Percentiles rank a stretch among this genome's conserved stretches.
Evolutionary conservation across 1,140 invertebrate genomes (phyloP).

Genomic region (Orius insidiosus): DNA sequence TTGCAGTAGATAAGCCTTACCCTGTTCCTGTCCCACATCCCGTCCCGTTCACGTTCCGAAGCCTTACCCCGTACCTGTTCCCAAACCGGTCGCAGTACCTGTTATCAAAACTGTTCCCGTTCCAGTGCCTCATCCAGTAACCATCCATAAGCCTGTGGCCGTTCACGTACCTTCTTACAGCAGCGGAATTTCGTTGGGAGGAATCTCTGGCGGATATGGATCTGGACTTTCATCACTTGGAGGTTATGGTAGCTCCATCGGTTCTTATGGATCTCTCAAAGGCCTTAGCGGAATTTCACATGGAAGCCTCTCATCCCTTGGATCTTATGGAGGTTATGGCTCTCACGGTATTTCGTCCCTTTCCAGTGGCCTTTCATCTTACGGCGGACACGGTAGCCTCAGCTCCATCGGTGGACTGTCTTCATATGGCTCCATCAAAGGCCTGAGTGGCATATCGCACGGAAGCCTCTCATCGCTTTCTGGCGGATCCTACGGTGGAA

Average conservation of each 20-base stretch:
- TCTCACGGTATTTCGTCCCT: not conserved
- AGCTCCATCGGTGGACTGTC: not conserved
- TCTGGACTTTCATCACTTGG: no score
- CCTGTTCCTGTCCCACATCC: conserved; percentile 11
- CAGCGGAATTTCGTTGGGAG: not conserved
- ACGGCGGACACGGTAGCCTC: not conserved
- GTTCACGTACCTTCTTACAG: conserved; percentile 2
- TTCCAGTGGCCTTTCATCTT: not conserved
- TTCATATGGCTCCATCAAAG: not conserved
- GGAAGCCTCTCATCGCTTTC: not conserved
- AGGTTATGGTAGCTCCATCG: not conserved
- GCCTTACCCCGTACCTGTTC: conserved; percentile 10
- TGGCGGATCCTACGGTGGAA: not conserved
- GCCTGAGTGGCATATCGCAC: not conserved
- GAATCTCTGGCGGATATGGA: not conserved
- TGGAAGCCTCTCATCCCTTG: not conserved
- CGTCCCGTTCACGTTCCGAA: conserved; percentile 9
- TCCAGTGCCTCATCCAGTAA: conserved; percentile 1
- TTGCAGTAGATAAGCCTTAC: conserved; percentile 17
- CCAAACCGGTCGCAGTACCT: conserved; percentile 27
- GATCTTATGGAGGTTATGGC: no score
- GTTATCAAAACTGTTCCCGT: conserved; percentile 3
- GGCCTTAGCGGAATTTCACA: not conserved
- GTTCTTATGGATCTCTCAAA: not conserved
- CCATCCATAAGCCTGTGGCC: not conserved